Evolutionary conservation across 1,140 invertebrate genomes (phyloP).

Genomic region (Batillaria attramentaria): DNA sequence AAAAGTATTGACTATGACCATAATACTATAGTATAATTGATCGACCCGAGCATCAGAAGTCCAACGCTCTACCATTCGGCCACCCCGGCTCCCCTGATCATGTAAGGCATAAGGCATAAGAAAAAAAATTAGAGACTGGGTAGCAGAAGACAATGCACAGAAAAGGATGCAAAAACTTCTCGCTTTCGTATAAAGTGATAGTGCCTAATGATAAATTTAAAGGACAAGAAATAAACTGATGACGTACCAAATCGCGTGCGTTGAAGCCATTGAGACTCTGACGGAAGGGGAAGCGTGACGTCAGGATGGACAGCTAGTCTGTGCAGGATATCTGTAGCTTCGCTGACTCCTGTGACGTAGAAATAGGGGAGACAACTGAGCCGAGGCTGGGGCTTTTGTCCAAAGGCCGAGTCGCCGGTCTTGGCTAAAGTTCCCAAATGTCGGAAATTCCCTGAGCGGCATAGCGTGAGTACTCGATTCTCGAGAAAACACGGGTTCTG

Average conservation of each 20-base stretch:
- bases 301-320: constrained; percentile 30
- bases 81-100: too few species aligned
- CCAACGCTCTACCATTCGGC: too few species aligned
- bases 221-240: too few species aligned
- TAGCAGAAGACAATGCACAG: too few species aligned
- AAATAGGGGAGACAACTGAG: constrained; percentile 43
- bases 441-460: constrained; percentile 3
- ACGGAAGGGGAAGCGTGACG: constrained; percentile 3
- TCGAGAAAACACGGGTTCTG: constrained; percentile 34
- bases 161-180: too few species aligned
- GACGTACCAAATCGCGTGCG: constrained; percentile 30
- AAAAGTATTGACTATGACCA: too few species aligned
- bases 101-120: too few species aligned
- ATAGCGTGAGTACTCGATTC: not conserved
- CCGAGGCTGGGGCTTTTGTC: not conserved
- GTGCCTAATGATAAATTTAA: too few species aligned
- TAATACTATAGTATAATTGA: too few species aligned
- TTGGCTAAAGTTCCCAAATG: not conserved
- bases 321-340: constrained; percentile 18
- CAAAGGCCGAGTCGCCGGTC: not conserved
- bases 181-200: too few species aligned
- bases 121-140: too few species aligned
- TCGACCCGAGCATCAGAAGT: too few species aligned
- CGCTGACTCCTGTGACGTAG: constrained; percentile 28
- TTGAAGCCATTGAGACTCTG: constrained; percentile 31